Evolutionary conservation across 2,888 invertebrate genomes (phyloP).

Genomic region (Hirtodrosophila histrioides): DNA sequence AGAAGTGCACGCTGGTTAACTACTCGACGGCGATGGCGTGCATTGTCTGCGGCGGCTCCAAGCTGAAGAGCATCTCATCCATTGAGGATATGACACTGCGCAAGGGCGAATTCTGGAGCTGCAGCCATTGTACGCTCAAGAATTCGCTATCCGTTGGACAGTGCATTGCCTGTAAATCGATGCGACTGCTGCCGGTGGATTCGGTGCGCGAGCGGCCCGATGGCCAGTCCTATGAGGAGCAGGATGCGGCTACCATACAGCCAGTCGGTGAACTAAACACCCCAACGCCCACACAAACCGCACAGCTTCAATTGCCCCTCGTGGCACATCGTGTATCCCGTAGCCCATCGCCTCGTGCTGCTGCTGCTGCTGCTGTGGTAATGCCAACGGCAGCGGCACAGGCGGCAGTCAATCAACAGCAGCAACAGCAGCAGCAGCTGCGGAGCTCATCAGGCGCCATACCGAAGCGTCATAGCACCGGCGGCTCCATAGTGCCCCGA

Average conservation of each 20-base stretch:
- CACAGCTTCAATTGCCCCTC: conserved; percentile 30
- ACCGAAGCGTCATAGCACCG: conserved; percentile 82
- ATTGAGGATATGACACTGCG: conserved; percentile 89
- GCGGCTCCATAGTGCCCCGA: conserved; percentile 66
- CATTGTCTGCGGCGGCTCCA: conserved; percentile 94
- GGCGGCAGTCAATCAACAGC: conserved; percentile 68
- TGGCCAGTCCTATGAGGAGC: conserved; percentile 68
- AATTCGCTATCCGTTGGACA: conserved; percentile 88
- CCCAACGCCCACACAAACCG: conserved; percentile 18
- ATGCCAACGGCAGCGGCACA: conserved; percentile 5
- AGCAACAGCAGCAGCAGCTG: conserved; percentile 80
- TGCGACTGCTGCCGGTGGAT: conserved; percentile 76
- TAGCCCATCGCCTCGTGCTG: conserved; percentile 85
- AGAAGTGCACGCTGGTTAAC: conserved; percentile 94
- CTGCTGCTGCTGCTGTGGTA: conserved; percentile 1
- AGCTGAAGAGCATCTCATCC: conserved; percentile 88
- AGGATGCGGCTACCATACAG: conserved; percentile 41
- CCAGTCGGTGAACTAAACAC: conserved; percentile 22
- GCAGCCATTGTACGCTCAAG: conserved; percentile 92
- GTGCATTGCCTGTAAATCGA: conserved; percentile 92
- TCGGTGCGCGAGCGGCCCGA: conserved; percentile 66
- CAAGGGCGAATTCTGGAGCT: conserved; percentile 91
- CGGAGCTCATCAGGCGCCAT: conserved; percentile 82
- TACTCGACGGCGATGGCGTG: conserved; percentile 89
- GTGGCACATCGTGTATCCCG: conserved; percentile 74